Conservation (phyloP, 2,888 invertebrate species). For the Dryadula phaetusa region DNA sequence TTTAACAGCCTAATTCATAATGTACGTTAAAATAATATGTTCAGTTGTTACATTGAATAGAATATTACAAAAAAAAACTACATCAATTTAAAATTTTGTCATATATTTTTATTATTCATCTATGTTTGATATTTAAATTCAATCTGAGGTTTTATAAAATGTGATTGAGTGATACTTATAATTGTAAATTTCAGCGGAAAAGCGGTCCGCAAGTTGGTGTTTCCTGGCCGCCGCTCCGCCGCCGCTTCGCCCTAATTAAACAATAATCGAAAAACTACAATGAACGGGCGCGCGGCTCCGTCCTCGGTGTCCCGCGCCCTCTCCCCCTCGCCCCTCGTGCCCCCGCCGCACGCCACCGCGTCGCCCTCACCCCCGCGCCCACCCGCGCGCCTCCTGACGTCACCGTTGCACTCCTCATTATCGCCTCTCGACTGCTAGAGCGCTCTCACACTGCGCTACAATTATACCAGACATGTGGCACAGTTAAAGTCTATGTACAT, state of each 20-base stretch:
- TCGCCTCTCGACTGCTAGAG: constrained; percentile 75
- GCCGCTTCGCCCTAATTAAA: constrained; percentile 85
- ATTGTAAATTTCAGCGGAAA: constrained; percentile 34
- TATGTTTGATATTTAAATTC: neutral
- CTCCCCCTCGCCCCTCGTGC: constrained; percentile 47
- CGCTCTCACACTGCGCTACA: constrained; percentile 59
- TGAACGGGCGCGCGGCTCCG: constrained; percentile 82
- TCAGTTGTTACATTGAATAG: neutral
- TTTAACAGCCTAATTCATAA: neutral
- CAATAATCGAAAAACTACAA: constrained; percentile 85
- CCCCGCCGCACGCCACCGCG: constrained; percentile 44
- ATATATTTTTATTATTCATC: too few species aligned
- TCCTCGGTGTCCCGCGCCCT: constrained; percentile 68
- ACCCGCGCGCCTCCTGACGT: constrained; percentile 64
- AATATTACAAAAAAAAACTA: too few species aligned
- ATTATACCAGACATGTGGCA: constrained; percentile 48
- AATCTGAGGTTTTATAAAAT: neutral
- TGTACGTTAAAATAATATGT: neutral
- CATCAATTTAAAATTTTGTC: too few species aligned
- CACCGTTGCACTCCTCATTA: constrained; percentile 81
- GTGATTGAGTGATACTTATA: neutral
- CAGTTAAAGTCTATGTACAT: constrained; percentile 42
- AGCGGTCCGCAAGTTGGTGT: constrained; percentile 67
- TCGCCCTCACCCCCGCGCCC: constrained; percentile 48
- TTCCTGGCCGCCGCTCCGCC: constrained; percentile 81